Conservation (phyloP, 2,888 invertebrate species). For the Pegoplata infirma region DNA sequence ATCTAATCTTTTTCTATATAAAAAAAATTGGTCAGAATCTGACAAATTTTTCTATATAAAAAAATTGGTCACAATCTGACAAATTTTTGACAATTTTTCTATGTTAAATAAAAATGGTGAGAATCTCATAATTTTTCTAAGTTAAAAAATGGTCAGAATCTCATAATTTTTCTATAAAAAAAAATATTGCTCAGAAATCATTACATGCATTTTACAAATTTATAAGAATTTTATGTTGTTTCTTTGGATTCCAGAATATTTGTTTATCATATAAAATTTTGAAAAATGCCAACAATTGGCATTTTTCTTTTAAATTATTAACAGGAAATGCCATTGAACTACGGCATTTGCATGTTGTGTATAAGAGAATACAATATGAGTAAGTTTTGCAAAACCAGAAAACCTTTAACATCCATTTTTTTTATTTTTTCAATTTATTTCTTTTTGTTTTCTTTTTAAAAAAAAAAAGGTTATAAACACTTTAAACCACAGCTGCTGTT, state of each 20-base stretch:
- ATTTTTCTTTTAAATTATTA: not conserved
- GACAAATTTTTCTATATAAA: no score
- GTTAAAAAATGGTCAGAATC: no score
- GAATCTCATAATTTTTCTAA: no score
- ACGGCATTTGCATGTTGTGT: slow-evolving; percentile 43
- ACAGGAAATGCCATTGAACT: slow-evolving; percentile 64
- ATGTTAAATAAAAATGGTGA: no score
- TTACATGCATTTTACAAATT: no score
- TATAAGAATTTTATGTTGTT: not conserved
- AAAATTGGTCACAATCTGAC: no score
- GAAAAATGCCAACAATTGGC: slow-evolving; percentile 33
- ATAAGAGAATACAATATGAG: slow-evolving; percentile 25
- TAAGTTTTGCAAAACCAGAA: slow-evolving; percentile 44
- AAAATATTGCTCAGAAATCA: no score
- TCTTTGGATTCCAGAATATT: not conserved
- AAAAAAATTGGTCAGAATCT: no score
- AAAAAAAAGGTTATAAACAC: slow-evolving; percentile 49
- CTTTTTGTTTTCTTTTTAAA: slow-evolving; percentile 24
- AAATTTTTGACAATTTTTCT: no score
- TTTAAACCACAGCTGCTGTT: slow-evolving; percentile 58
- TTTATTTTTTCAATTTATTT: slow-evolving; percentile 27
- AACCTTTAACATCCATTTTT: slow-evolving; percentile 51
- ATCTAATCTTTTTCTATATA: no score
- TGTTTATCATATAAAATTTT: no score
- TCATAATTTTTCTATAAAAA: no score